Evolutionary conservation across 2,888 invertebrate species (phyloP).

Genomic region (Perizoma affinitatum): DNA sequence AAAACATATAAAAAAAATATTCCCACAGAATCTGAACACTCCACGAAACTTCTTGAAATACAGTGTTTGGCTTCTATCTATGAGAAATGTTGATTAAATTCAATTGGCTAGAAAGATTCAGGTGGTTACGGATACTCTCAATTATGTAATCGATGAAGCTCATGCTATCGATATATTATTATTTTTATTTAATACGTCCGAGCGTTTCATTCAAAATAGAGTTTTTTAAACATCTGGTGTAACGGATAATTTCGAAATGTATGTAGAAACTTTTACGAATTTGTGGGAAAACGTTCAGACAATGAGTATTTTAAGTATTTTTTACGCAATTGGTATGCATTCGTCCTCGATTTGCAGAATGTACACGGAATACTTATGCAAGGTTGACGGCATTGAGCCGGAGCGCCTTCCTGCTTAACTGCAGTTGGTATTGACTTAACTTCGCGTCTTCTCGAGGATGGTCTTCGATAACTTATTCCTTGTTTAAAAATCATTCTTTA

Average conservation of each 20-base stretch:
- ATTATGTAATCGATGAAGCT: constrained; percentile 42
- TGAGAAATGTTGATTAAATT: constrained; percentile 45
- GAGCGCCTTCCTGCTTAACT: constrained; percentile 54
- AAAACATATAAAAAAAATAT: constrained; percentile 8
- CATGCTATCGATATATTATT: constrained; percentile 41
- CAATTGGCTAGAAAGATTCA: constrained; percentile 39
- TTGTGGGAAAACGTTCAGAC: constrained; percentile 14
- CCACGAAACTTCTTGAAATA: constrained; percentile 37
- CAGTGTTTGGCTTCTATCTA: constrained; percentile 24
- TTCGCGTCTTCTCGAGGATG: constrained; percentile 43
- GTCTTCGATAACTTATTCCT: constrained; percentile 38
- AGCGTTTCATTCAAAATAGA: constrained; percentile 14
- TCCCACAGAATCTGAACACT: constrained; percentile 10
- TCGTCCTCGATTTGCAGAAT: constrained; percentile 51
- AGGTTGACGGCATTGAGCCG: constrained; percentile 60
- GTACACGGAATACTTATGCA: constrained; percentile 44
- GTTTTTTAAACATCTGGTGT: constrained; percentile 8
- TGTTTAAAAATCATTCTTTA: constrained; percentile 4
- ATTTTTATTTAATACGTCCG: constrained; percentile 33
- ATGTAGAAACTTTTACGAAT: constrained; percentile 11
- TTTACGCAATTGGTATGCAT: constrained; percentile 28
- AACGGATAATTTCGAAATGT: constrained; percentile 10
- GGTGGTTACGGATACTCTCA: constrained; percentile 40
- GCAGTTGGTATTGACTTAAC: constrained; percentile 38
- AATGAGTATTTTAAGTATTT: constrained; percentile 16